phyloP scores from a whole-genome alignment of 2,888 invertebrate genomes.

The Clitarchus hookeri region DNA sequence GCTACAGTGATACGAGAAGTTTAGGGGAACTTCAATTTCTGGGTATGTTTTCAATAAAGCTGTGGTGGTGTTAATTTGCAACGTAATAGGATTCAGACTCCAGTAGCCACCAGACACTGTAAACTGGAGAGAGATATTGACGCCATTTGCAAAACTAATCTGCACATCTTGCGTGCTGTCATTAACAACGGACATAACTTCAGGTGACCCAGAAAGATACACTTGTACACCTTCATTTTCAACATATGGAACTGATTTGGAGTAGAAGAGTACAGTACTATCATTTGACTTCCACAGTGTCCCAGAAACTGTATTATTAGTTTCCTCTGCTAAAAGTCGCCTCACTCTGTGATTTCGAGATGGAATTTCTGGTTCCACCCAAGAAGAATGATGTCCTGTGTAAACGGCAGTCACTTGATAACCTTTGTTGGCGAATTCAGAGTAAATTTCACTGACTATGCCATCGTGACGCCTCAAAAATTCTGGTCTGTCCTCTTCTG shows the following conservation, averaged over 20 bases:
- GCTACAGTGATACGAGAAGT: constrained; percentile 48
- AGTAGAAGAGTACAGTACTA: constrained; percentile 1
- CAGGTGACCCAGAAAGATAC: background rate
- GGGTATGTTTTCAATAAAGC: constrained; percentile 6
- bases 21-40: constrained; percentile 44
- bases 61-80: background rate
- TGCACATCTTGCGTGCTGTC: background rate
- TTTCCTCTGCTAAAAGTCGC: constrained; percentile 22
- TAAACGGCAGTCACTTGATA: constrained; percentile 61
- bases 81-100: background rate
- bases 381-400: constrained; percentile 63
- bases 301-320: background rate
- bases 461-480: constrained; percentile 63
- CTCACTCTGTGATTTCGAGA: constrained; percentile 33
- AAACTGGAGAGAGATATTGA: background rate
- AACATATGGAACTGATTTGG: background rate
- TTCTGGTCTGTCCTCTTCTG: constrained; percentile 58
- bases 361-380: constrained; percentile 49
- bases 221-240: background rate
- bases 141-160: background rate
- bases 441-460: constrained; percentile 59
- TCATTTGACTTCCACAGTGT: constrained; percentile 2
- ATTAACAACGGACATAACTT: background rate
- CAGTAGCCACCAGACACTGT: constrained; percentile 20
- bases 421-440: constrained; percentile 56